phyloP scores from a whole-genome alignment of 2,113 vertebrate species.

The Apaloderma vittatum region DNA sequence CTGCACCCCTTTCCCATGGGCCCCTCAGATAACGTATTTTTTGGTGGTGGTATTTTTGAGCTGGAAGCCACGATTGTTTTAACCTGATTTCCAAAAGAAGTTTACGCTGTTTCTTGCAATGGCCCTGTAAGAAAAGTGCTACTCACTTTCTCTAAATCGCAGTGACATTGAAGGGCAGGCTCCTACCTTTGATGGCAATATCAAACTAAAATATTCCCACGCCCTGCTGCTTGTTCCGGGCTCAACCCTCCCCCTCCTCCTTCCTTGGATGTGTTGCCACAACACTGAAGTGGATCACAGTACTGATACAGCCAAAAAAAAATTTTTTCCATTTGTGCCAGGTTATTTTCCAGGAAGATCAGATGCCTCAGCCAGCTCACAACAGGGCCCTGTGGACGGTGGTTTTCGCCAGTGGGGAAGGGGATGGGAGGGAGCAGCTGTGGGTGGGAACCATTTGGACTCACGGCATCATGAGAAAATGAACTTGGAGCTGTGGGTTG shows the following conservation, averaged over 20 bases:
- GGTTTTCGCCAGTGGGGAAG: fast-evolving
- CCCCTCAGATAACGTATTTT: background rate
- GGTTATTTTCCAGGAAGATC: background rate
- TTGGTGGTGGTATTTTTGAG: fast-evolving
- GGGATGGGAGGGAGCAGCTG: background rate
- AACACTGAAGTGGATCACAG: background rate
- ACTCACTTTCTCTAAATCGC: background rate
- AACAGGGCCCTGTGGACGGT: fast-evolving
- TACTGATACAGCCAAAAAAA: background rate
- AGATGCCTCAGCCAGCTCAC: background rate
- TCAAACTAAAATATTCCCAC: background rate
- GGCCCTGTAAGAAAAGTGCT: background rate
- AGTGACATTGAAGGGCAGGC: background rate
- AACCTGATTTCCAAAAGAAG: background rate
- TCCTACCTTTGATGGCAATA: background rate
- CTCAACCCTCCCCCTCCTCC: background rate
- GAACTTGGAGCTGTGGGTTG: background rate
- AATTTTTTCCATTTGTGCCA: background rate
- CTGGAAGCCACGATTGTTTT: background rate
- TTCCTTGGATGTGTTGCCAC: background rate
- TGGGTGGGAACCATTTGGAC: background rate
- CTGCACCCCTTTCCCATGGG: background rate
- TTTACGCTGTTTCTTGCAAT: background rate
- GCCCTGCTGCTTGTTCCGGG: background rate
- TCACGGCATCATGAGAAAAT: fast-evolving